A percentile compares a stretch with the other conserved stretches of the same genome.
These are phyloP conservation scores for Anguilla pacifica DNA, from an alignment of 2,797 vertebrate species.

Conservation along the genomic window DNA sequence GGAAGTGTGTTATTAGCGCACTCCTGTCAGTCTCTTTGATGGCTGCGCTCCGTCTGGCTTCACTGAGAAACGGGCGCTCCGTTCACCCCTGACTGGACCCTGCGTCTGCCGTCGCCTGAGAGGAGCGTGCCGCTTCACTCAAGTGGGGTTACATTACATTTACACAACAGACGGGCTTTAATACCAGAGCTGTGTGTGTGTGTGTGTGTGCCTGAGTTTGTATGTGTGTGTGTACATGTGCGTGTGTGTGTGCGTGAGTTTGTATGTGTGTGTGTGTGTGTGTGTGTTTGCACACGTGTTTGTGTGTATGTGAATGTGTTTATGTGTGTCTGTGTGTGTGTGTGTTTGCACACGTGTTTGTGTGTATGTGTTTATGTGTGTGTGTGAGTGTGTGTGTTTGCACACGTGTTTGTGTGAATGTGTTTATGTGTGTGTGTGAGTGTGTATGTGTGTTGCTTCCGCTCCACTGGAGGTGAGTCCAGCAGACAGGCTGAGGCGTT, in stretches of 20 bases:
- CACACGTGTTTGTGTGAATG: no score
- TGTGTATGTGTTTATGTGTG: background rate
- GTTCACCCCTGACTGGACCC: slow-evolving; percentile 52
- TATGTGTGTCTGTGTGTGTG: background rate
- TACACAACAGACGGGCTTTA: background rate
- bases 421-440: background rate
- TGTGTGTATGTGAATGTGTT: background rate
- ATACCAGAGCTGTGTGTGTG: background rate
- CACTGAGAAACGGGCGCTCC: slow-evolving; percentile 51
- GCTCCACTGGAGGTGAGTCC: background rate
- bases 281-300: no score
- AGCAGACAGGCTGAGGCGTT: slow-evolving; percentile 20
- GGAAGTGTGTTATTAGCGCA: slow-evolving; percentile 29
- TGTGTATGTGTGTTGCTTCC: background rate
- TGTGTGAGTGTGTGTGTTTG: no score
- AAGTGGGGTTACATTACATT: slow-evolving; percentile 60
- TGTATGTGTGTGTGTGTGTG: slow-evolving; percentile 13
- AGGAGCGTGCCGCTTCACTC: slow-evolving; percentile 44
- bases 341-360: no score
- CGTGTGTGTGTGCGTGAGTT: background rate
- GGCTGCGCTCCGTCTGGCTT: slow-evolving; percentile 55
- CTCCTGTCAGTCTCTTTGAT: slow-evolving; percentile 39
- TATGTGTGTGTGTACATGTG: background rate
- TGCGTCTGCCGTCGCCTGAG: slow-evolving; percentile 55
- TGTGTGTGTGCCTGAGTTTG: background rate